Conservation (phyloP, 2,888 invertebrate species). For the Ormyrus pomaceus region DNA sequence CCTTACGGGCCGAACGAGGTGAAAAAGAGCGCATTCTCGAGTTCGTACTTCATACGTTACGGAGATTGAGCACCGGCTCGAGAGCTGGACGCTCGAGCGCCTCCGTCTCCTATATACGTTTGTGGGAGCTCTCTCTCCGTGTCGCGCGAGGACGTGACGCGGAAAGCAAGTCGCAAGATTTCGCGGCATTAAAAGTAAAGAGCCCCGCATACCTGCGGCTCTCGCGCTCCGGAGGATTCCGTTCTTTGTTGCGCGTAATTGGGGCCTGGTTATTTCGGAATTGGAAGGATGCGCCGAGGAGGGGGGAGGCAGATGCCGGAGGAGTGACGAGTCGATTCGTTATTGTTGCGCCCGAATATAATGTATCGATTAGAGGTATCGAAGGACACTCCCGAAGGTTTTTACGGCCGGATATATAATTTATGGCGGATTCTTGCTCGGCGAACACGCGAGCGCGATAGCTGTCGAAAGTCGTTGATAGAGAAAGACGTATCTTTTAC, state of each 20-base stretch:
- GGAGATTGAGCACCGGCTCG: not conserved
- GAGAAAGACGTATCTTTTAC: slow-evolving; percentile 30
- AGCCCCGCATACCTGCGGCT: not conserved
- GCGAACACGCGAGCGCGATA: not conserved
- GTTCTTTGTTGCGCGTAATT: slow-evolving; percentile 1
- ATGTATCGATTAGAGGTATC: slow-evolving; percentile 19
- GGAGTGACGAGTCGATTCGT: slow-evolving; percentile 6
- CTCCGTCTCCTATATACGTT: not conserved
- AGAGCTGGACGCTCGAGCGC: not conserved
- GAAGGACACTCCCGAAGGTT: slow-evolving; percentile 3
- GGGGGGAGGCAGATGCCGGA: not conserved
- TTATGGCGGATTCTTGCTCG: slow-evolving; percentile 1
- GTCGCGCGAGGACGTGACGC: slow-evolving; percentile 44
- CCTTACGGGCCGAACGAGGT: not conserved
- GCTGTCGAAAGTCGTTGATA: slow-evolving; percentile 11
- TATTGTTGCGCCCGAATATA: slow-evolving; percentile 23
- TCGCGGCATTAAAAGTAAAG: slow-evolving; percentile 24
- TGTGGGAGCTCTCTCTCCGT: slow-evolving; percentile 9
- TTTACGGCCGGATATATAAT: slow-evolving; percentile 19
- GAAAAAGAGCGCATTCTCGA: slow-evolving; percentile 26
- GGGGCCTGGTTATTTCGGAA: slow-evolving; percentile 20
- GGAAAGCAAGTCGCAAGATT: slow-evolving; percentile 32
- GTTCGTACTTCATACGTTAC: slow-evolving; percentile 35
- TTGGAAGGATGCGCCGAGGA: not conserved
- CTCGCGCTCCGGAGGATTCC: not conserved